These are phyloP conservation scores for Bolinopsis microptera DNA, from an alignment of 37 sponge, comb jelly and placozoan species.

Conservation along the genomic window DNA sequence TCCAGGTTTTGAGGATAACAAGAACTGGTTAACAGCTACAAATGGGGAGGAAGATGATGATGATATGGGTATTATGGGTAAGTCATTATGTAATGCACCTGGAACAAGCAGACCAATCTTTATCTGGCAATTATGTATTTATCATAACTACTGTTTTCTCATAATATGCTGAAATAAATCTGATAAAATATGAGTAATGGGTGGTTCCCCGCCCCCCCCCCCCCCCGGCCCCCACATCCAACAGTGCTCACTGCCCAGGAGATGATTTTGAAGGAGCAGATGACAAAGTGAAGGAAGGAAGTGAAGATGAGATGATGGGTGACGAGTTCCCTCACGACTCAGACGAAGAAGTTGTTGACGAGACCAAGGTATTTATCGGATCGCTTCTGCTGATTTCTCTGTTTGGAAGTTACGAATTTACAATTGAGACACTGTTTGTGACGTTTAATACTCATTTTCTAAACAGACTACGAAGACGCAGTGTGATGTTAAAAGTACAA, in stretches of 20 bases:
- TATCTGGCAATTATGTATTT: background rate
- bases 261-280: slow-evolving; percentile 50
- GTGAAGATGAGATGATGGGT: background rate
- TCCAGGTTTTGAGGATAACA: slow-evolving; percentile 46
- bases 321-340: slow-evolving; percentile 63
- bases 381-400: background rate
- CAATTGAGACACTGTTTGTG: too few relatives aligned
- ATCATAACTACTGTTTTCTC: background rate
- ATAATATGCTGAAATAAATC: too few relatives aligned
- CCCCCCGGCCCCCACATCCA: too few relatives aligned
- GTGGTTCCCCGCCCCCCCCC: too few relatives aligned
- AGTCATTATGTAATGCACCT: background rate
- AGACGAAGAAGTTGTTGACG: slow-evolving; percentile 9
- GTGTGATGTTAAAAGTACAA: too few relatives aligned
- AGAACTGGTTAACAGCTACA: background rate
- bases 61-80: background rate
- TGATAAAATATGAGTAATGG: too few relatives aligned
- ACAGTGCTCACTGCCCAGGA: background rate
- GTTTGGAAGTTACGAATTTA: too few relatives aligned
- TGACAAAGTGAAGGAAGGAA: too few relatives aligned
- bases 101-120: slow-evolving; percentile 47
- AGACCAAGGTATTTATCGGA: background rate
- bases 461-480: too few relatives aligned
- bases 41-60: slow-evolving; percentile 31
- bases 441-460: too few relatives aligned